Base-by-base conservation (phyloP, 2,797 vertebrate genomes). In the Pangasius mekongensis region DNA sequence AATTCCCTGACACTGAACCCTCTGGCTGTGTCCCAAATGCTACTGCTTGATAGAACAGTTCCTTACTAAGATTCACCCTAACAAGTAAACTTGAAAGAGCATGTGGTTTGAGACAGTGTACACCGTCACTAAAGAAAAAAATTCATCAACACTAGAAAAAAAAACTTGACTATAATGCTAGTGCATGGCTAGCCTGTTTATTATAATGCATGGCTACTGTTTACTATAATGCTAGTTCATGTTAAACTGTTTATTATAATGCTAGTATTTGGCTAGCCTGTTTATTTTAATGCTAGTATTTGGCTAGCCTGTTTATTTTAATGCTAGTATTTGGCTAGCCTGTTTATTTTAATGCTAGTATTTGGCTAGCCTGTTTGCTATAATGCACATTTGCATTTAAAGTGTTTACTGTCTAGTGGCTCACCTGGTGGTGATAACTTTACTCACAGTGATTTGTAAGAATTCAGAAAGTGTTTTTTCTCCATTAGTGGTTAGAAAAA, bases 1-100 rank as follows among this genome's bases (percentile, higher is more conserved):
- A 83, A 83, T 66, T 83, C 82, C 82, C 82, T 67, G 62, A 83
- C 82, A 83, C 33, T 52, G 7, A 83, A 33, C 67, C 43, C 62
- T 30, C 16, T 83, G 82, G 82, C 84, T 86, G 52, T 87, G 22
- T 81, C 81, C 88, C 47, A 86, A 52, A 87, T 62, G 82, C 77
- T 78, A 80, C 58, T 69, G 76, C 77, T 47, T 56, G 33, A 81
- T 78, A 56, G 64, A 67, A 30, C 62, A 33, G 39, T 83, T 67
- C 82, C 43, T 49, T 30, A 49, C 27, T 33, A 49, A 33, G 82
- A 52, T 52, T 30, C 18, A 6, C 43, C 4, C 43, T 67, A 30
- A 49, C 43, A 83, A 52, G 43, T 82, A 33, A 49, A 49, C 60
- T 83, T 66, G 27, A 47, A 83, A 47, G 7, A 82, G 13, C 5